Evolutionary conservation across 2,113 vertebrate species (phyloP), one percentile per base, ranked within the genome.

Genomic region (Pelodiscus sinensis): DNA sequence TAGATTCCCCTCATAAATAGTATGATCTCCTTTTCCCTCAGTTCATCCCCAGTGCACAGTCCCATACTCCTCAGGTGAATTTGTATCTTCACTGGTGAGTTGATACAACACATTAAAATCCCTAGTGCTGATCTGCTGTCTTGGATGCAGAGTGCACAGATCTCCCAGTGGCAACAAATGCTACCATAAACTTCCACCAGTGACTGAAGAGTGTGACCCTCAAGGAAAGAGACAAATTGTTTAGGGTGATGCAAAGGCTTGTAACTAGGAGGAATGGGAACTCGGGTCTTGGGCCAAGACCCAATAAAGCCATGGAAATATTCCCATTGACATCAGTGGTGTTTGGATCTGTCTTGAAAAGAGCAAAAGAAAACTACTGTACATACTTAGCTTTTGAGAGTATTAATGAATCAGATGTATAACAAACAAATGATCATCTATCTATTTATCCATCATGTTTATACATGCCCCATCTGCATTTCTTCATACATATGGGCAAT

Each of bases 311-410:
- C 58, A 3, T 21, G 8, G 10, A 29, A 86, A n/a, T 44, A 83
- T 79, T 29, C 21, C 29, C 38, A 11, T 62, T 62, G 31, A 77
- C 1, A 8, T 35, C 57, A 0, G 2, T 0, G 27, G 90, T 77
- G 62, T 88, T 71, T 25, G n/a, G 18, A 35, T 71, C 65, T 35
- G 65, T 19, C 65, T 35, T 71, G n/a, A 14, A 24, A 50, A 4
- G 62, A 82, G 55, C 86, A 52, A 54, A 71, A 54, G 6, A 68
- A 44, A 12, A 9, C 57, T 93, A 81, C 84, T 89, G 87, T 5
- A 2, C 51, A 82, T 44, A 60, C 29, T 75, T 82, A 56, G 4
- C 24, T 80, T 52, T 19, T 73, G 93, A 81, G 79, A 75, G 81
- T 81, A 84, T 31, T 7, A 2, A 60, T 71, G 9, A 19, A 12